Evolutionary conservation across 2,113 vertebrate genomes (phyloP), one percentile per base, ranked within the genome.

Genomic region (Vulpes lagopus): DNA sequence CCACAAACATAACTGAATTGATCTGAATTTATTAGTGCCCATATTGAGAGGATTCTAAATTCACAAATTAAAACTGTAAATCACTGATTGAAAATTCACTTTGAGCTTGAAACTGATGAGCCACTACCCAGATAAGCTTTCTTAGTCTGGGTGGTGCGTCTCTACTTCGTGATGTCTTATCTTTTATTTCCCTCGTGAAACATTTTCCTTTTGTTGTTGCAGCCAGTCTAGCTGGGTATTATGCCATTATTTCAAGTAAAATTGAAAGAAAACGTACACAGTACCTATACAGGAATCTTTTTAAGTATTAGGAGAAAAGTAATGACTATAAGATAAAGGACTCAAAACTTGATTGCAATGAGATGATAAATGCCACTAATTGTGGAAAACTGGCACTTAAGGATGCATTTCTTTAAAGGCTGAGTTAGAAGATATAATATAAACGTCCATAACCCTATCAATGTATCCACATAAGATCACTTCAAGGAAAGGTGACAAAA

Each of bases 181-280:
- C 35, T 93, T 84, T 88, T 83, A 78, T 67, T 67, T 51, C 71
- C 53, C 65, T 94, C 17, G 43, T 10, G 6, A 94, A 90, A 84
- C 85, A 25, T 95, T 87, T 82, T 73, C 81, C 43, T 83, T 90
- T 79, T 76, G 69, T 89, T 95, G 35, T 16, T 82, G 15, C 8
- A 86, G 62, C 8, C 91, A 78, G 62, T 84, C 88, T 93, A 32
- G 38, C 35, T 93, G 64, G 69, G 20, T 55, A 53, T 78, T 84
- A 89, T 51, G 15, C 4, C 49, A 35, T 22, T 53, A 67, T 81
- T 95, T 83, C 84, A 90, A 81, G 35, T 51, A 97, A 93, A 97
- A 73, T 14, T 65, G 30, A 10, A 92, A 76, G 8, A 78, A 82
- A 90, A 92, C 71, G 22, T 62, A 67, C n/a, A 55, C 4, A 49